phyloP scores from a whole-genome alignment of 2,888 invertebrate species.

The Andrena chrysosceles region DNA sequence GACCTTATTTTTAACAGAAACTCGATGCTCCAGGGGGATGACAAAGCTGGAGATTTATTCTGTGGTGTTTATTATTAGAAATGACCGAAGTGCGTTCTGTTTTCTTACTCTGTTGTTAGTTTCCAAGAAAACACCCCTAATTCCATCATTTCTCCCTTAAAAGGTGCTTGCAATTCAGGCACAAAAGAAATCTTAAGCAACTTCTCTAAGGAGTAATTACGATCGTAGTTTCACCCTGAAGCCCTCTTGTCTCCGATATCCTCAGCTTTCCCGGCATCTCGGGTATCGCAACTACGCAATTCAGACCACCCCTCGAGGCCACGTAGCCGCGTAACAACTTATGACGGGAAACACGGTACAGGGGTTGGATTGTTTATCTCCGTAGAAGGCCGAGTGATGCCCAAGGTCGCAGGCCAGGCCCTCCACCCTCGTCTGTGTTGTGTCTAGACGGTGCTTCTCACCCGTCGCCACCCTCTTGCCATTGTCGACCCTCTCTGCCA shows the following conservation, averaged over 20 bases:
- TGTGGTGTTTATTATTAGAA: neutral
- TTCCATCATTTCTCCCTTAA: no score
- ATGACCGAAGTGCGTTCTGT: no score
- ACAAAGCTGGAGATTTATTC: neutral
- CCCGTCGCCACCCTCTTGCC: slow-evolving; percentile 54
- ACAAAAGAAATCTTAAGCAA: no score
- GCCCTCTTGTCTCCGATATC: neutral
- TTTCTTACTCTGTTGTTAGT: no score
- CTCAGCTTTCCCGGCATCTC: neutral
- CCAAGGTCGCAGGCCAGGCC: slow-evolving; percentile 79
- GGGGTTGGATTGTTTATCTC: slow-evolving; percentile 78
- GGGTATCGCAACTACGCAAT: neutral
- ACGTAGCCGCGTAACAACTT: neutral
- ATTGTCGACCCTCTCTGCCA: slow-evolving; percentile 60
- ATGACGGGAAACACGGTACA: slow-evolving; percentile 25
- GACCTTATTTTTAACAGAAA: neutral
- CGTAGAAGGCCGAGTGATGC: slow-evolving; percentile 79
- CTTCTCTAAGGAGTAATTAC: no score
- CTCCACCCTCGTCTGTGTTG: slow-evolving; percentile 80
- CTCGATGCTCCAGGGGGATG: neutral
- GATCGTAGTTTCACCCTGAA: neutral
- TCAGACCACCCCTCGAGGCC: neutral
- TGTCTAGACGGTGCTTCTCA: slow-evolving; percentile 77
- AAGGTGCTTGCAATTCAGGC: no score
- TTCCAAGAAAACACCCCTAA: no score